These are phyloP conservation scores for Gadopsis bispinosus DNA, from an alignment of 2,797 vertebrate genomes.

Conservation along the genomic window DNA sequence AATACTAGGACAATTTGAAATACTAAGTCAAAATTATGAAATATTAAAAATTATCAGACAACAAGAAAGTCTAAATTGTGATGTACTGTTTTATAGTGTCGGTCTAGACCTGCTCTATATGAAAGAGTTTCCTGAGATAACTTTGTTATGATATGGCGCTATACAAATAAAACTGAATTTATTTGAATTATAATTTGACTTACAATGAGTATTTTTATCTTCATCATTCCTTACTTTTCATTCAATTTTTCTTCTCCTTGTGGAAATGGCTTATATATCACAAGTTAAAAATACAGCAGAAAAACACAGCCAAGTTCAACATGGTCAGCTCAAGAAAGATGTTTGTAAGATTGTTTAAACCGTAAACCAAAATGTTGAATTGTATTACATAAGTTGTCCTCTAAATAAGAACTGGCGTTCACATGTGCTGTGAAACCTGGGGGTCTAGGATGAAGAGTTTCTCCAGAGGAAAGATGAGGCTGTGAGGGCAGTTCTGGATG, in stretches of 20 bases:
- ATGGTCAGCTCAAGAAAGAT: neutral
- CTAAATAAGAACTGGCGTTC: neutral
- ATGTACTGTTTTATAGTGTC: too few relatives aligned
- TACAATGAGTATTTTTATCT: neutral
- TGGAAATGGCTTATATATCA: neutral
- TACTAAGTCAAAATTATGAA: neutral
- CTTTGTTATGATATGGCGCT: too few relatives aligned
- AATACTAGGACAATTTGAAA: too few relatives aligned
- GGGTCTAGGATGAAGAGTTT: constrained; percentile 92
- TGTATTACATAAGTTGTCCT: neutral
- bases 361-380: neutral
- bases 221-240: neutral
- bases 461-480: constrained; percentile 89
- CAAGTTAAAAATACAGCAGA: neutral
- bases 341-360: neutral
- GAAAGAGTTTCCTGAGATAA: too few relatives aligned
- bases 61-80: too few relatives aligned
- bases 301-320: neutral
- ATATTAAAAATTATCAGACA: too few relatives aligned
- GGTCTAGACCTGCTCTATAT: too few relatives aligned
- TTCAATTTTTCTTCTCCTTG: too few relatives aligned
- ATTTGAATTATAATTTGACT: too few relatives aligned
- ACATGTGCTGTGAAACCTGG: constrained; percentile 10
- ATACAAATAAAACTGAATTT: too few relatives aligned
- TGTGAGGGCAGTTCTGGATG: constrained; percentile 85